Conservation (phyloP, 2,113 vertebrate species). For the Hemicordylus capensis region DNA sequence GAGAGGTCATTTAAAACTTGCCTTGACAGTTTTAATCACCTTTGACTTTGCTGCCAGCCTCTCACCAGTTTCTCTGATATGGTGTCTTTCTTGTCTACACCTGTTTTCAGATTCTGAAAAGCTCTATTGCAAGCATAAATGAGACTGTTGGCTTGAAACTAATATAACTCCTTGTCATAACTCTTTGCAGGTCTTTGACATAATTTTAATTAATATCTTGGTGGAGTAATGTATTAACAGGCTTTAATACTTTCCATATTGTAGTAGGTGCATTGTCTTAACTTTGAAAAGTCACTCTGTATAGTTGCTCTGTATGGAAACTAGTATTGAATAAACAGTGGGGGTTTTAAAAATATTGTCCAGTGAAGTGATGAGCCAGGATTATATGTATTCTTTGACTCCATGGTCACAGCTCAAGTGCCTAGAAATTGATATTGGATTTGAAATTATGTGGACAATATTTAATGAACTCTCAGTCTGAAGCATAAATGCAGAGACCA, state of each 20-base stretch:
- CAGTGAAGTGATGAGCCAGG: not conserved
- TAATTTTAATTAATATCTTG: not conserved
- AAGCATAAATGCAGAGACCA: not conserved
- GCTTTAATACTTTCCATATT: not conserved
- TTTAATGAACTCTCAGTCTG: not conserved
- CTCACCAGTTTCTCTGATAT: not conserved
- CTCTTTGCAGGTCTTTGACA: not conserved
- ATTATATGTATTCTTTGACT: not conserved
- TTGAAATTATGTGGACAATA: not conserved
- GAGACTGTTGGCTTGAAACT: not conserved
- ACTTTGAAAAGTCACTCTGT: not conserved
- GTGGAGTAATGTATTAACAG: not conserved
- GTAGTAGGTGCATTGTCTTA: not conserved
- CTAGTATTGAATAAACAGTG: not conserved
- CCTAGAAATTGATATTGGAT: not conserved
- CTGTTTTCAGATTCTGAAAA: not conserved
- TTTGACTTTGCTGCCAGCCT: conserved; percentile 5
- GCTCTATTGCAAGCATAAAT: not conserved
- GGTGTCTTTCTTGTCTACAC: not conserved
- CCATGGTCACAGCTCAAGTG: not conserved
- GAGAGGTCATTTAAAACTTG: not conserved
- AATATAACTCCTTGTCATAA: not conserved
- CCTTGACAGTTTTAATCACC: not conserved
- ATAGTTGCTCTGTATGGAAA: not conserved
- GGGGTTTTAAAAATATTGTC: not conserved